phyloP scores from a whole-genome alignment of 2,888 invertebrate species.

The Andrena hattorfiana region DNA sequence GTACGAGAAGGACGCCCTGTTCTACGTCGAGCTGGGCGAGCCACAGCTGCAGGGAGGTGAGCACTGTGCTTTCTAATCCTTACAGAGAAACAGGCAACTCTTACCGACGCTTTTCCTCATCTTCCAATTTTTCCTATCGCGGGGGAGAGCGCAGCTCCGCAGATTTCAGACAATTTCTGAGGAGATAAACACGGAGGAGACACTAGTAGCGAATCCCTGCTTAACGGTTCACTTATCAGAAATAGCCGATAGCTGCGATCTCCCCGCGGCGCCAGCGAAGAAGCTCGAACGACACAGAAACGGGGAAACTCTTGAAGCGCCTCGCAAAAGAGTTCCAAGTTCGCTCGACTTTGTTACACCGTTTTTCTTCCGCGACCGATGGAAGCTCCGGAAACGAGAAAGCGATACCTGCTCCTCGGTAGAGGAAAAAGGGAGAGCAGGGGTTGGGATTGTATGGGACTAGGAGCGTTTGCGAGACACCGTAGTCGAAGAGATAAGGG shows the following conservation, averaged over 20 bases:
- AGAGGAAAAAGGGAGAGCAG: neutral
- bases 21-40: constrained; percentile 96
- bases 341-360: neutral
- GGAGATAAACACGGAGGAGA: no score
- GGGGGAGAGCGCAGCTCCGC: neutral
- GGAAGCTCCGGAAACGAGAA: neutral
- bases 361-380: constrained; percentile 6
- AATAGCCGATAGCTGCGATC: neutral
- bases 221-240: no score
- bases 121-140: neutral
- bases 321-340: neutral
- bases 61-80: constrained; percentile 69
- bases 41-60: constrained; percentile 96
- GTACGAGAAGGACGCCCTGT: constrained; percentile 98
- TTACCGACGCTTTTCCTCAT: neutral
- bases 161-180: neutral
- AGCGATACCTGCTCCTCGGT: neutral
- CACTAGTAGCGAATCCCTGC: no score
- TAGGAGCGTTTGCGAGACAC: neutral
- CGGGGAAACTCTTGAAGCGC: neutral
- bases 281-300: neutral
- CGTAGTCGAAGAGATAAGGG: neutral
- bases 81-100: neutral
- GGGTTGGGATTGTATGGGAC: neutral
- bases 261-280: neutral